Base-by-base conservation (phyloP, 2,888 invertebrate genomes). In the Linyphia triangularis region DNA sequence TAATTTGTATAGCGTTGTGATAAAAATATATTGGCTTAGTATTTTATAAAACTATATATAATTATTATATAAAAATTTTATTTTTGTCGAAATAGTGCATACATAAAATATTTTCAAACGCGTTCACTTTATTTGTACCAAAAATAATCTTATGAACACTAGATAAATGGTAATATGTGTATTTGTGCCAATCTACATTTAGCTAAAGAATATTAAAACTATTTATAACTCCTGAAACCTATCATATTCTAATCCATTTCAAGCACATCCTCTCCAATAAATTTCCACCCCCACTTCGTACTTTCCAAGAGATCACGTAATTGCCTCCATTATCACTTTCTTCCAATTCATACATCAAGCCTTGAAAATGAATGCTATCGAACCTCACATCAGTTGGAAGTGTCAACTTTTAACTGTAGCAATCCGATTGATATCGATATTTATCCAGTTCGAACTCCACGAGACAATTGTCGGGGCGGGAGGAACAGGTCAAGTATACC, bases 401-500 rank as follows among this genome's bases (percentile, higher is more conserved):
- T 51, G 37, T 63, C 37, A 77, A 77, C 61, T 37, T 37, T 63
- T 63, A 75, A 22, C 22, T 33, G 22, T 24, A 30, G 59, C 75
- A 37, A 77, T 77, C n/a, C 16, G n/a, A 51, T 51, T n/a, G 13
- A 13, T n/a, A 51, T 40, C n/a, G 51, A 51, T 16, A n/a, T 51
- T 51, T 51, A 10, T 51, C n/a, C 51, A 51, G 16, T 13, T 51
- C n/a, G 13, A 51, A 51, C 13, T 5, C 16, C n/a, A 16, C 0
- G n/a, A 51, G n/a, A 51, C 51, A 51, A 51, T 51, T n/a, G 51
- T n/a, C 16, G 51, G 51, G 77, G 40, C 24, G 40, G 30, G 40
- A 37, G 33, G 37, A 51, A 26, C 43, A 28, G 73, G 77, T 61
- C 77, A 77, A 63, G 40, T 30, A n/a, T n/a, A 51, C n/a, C 13